A percentile compares a stretch with the other conserved stretches of the same genome.
phyloP scores from a whole-genome alignment of 2,113 vertebrate species.

The Nothocercus nigrocapillus region DNA sequence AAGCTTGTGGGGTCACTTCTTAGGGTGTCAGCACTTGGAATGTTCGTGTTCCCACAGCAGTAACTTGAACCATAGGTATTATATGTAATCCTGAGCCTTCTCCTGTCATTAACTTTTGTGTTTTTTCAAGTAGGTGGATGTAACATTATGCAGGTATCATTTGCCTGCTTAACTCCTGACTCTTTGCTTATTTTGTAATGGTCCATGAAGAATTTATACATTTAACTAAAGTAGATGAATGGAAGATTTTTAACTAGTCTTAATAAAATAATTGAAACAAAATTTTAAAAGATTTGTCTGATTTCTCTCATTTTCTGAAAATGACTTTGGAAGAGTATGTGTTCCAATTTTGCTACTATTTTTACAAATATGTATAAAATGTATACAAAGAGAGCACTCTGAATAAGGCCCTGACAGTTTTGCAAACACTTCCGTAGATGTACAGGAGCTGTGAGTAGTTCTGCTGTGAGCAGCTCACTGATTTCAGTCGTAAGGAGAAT shows the following conservation, averaged over 20 bases:
- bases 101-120: not conserved
- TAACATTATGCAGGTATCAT: not conserved
- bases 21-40: fast-evolving
- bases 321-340: fast-evolving
- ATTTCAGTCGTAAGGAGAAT: not conserved
- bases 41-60: not conserved
- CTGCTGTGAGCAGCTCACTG: not conserved
- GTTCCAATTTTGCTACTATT: not conserved
- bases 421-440: fast-evolving
- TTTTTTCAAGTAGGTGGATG: not conserved
- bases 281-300: not conserved
- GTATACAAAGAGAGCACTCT: not conserved
- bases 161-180: not conserved
- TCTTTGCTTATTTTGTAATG: not conserved
- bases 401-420: not conserved
- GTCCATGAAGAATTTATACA: not conserved
- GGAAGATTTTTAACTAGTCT: not conserved
- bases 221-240: fast-evolving
- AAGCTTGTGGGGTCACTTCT: not conserved
- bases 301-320: not conserved
- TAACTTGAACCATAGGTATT: fast-evolving
- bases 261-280: not conserved
- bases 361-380: not conserved
- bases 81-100: not conserved
- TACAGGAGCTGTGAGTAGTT: not conserved